These are phyloP conservation scores for Nymphalis io DNA, from an alignment of 1,140 invertebrate genomes.

Conservation along the genomic window DNA sequence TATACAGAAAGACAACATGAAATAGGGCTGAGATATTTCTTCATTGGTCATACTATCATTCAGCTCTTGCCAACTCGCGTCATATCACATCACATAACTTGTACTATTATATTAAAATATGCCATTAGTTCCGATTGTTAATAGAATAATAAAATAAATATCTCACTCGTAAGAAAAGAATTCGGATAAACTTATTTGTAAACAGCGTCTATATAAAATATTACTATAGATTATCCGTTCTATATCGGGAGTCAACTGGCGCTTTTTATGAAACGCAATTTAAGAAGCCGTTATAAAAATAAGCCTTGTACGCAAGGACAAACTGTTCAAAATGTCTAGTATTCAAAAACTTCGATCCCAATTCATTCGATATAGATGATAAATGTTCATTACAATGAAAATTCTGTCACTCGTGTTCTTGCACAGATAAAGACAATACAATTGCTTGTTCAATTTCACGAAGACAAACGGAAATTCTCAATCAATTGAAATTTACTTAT, in stretches of 20 bases:
- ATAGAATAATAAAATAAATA: conserved; percentile 63
- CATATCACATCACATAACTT: conserved; percentile 45
- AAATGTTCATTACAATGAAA: neutral
- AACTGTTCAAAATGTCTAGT: neutral
- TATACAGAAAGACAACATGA: neutral
- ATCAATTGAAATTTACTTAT: neutral
- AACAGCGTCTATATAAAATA: conserved; percentile 40
- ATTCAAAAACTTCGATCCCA: neutral
- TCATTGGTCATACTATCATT: conserved; percentile 10
- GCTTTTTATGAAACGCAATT: neutral
- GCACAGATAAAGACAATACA: neutral
- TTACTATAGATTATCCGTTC: conserved; percentile 25
- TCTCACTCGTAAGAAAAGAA: conserved; percentile 62
- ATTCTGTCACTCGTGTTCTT: neutral
- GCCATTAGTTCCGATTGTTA: conserved; percentile 37
- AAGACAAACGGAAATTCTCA: neutral
- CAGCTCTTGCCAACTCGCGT: conserved; percentile 18
- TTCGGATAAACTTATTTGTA: conserved; percentile 44
- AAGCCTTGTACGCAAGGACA: neutral
- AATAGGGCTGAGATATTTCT: neutral
- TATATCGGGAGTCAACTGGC: conserved; percentile 36
- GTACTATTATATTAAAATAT: conserved; percentile 64
- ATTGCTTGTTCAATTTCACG: neutral
- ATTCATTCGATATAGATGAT: neutral
- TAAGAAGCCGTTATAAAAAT: neutral